Percentiles rank a stretch among this genome's conserved stretches.
Evolutionary conservation across 2,888 invertebrate genomes (phyloP).

Genomic region (Flabesymbios commensalis): DNA sequence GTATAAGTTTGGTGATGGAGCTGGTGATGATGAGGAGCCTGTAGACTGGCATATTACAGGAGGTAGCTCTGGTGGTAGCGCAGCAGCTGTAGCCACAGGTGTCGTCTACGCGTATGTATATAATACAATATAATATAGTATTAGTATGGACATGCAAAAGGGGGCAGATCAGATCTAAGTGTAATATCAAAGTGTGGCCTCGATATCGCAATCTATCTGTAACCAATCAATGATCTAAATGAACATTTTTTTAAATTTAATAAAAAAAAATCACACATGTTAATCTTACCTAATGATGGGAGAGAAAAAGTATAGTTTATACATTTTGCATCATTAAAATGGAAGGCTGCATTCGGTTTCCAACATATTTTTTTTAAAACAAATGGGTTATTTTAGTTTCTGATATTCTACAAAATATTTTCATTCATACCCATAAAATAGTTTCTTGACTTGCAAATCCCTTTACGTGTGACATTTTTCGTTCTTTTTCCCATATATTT

Average conservation of each 20-base stretch:
- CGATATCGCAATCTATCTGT: no score
- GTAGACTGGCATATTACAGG: constrained; percentile 73
- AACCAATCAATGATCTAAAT: no score
- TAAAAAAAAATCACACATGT: no score
- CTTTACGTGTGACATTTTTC: neutral
- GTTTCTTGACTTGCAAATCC: neutral
- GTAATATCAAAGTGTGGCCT: no score
- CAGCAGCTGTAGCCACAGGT: constrained; percentile 88
- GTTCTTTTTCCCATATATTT: neutral
- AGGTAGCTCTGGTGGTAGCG: constrained; percentile 97
- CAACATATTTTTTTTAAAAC: neutral
- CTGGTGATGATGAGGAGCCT: constrained; percentile 63
- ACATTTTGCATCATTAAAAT: neutral
- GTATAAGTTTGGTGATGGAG: constrained; percentile 28
- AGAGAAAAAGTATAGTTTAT: no score
- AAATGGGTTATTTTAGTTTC: no score
- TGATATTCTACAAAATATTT: neutral
- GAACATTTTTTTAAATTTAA: no score
- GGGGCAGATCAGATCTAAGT: no score
- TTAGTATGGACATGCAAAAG: no score
- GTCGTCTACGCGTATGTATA: constrained; percentile 75
- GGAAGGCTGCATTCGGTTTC: neutral
- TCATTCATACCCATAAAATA: neutral
- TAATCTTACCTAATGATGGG: no score
- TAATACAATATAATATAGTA: no score